Evolutionary conservation across 2,113 vertebrate species (phyloP).

Genomic region (Onychostruthus taczanowskii): DNA sequence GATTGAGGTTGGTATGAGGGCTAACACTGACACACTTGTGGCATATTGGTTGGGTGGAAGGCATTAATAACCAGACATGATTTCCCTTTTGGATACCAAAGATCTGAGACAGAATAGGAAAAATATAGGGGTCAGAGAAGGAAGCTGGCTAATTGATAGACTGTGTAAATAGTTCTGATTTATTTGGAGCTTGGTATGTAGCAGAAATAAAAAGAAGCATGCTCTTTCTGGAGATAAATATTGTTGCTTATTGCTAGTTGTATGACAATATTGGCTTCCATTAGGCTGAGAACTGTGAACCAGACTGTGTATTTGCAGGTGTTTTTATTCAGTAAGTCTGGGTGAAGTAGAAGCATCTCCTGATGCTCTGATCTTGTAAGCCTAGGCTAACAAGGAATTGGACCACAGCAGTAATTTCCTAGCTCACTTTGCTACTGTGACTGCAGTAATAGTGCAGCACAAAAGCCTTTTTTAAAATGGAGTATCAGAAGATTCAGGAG

Average conservation of each 20-base stretch:
- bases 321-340: background rate
- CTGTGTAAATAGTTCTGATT: background rate
- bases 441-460: background rate
- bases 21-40: background rate
- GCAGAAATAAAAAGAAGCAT: background rate
- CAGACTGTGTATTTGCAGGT: background rate
- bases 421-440: background rate
- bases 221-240: background rate
- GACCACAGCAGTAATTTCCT: background rate
- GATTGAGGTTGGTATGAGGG: background rate
- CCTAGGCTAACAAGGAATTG: background rate
- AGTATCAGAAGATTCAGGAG: background rate
- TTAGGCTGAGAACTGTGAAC: background rate
- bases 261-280: background rate
- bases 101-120: background rate
- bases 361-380: background rate
- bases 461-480: background rate
- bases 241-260: background rate
- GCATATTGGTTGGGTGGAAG: background rate
- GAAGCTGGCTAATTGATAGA: background rate
- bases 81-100: background rate
- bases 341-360: background rate
- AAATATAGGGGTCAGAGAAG: background rate
- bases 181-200: background rate
- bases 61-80: background rate